These are phyloP conservation scores for Microcebus griseorufus DNA, from an alignment of 2,113 vertebrate species.

Conservation along the genomic window DNA sequence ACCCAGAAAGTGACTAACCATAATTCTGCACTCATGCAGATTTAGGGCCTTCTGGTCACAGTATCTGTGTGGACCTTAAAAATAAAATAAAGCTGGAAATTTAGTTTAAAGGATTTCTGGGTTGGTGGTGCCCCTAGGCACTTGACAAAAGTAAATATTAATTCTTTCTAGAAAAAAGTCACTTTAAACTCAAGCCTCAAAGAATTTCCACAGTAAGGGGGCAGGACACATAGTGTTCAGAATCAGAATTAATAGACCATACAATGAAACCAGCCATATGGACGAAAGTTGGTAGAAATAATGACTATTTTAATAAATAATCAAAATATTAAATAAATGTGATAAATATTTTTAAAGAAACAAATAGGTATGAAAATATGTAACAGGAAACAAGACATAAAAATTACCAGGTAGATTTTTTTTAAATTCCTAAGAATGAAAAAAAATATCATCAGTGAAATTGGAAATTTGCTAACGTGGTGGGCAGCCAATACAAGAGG, in stretches of 20 bases:
- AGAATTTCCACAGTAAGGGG: neutral
- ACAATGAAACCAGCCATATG: neutral
- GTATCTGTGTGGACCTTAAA: neutral
- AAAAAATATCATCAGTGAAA: neutral
- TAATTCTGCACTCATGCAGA: neutral
- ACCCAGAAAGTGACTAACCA: neutral
- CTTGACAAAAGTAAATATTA: neutral
- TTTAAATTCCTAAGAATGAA: constrained; percentile 17
- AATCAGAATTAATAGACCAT: neutral
- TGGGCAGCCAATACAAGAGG: neutral
- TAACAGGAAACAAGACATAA: neutral
- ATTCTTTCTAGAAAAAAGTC: constrained; percentile 21
- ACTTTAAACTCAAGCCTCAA: neutral
- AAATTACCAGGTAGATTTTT: neutral
- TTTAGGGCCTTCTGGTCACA: neutral
- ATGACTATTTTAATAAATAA: neutral
- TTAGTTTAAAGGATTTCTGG: neutral
- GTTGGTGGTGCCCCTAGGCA: neutral
- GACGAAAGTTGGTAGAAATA: neutral
- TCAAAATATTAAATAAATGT: neutral
- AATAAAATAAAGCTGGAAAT: neutral
- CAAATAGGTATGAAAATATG: neutral
- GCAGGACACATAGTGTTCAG: neutral
- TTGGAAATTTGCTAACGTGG: neutral
- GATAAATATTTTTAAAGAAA: constrained; percentile 3